Percentiles rank a stretch among this genome's conserved stretches.
These are phyloP conservation scores for Brachionus rotundiformis DNA, from an alignment of 1,140 invertebrate genomes.

Conservation along the genomic window DNA sequence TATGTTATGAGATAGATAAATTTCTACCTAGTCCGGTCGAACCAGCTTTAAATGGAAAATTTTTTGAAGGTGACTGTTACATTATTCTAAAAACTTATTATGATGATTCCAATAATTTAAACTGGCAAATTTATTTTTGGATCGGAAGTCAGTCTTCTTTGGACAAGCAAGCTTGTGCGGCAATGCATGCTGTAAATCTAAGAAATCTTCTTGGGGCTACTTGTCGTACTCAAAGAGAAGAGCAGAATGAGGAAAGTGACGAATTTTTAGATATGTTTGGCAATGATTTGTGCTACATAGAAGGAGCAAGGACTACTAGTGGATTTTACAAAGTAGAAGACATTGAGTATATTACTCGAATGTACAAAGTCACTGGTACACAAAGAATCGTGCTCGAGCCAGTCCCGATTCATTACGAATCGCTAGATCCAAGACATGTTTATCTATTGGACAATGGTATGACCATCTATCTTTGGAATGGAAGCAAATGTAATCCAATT, in stretches of 20 bases:
- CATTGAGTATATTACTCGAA: constrained; percentile 66
- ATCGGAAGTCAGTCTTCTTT: constrained; percentile 92
- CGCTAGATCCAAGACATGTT: constrained; percentile 85
- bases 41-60: constrained; percentile 85
- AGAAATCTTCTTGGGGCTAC: constrained; percentile 90
- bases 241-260: constrained; percentile 91
- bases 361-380: constrained; percentile 72
- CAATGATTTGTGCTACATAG: constrained; percentile 77
- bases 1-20: constrained; percentile 98
- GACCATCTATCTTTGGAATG: constrained; percentile 83
- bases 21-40: constrained; percentile 88
- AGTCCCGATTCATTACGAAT: constrained; percentile 68
- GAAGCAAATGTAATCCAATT: constrained; percentile 87
- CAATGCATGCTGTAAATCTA: constrained; percentile 97
- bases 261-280: constrained; percentile 92
- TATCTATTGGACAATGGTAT: constrained; percentile 86
- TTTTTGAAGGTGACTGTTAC: constrained; percentile 98
- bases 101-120: constrained; percentile 79
- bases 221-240: constrained; percentile 94
- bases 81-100: constrained; percentile 88
- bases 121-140: constrained; percentile 98
- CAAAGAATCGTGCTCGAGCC: constrained; percentile 85
- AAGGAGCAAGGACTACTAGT: constrained; percentile 90
- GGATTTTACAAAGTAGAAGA: constrained; percentile 98
- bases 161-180: constrained; percentile 96